phyloP scores from a whole-genome alignment of 1,140 invertebrate species.

The Camponotus vicinus region DNA sequence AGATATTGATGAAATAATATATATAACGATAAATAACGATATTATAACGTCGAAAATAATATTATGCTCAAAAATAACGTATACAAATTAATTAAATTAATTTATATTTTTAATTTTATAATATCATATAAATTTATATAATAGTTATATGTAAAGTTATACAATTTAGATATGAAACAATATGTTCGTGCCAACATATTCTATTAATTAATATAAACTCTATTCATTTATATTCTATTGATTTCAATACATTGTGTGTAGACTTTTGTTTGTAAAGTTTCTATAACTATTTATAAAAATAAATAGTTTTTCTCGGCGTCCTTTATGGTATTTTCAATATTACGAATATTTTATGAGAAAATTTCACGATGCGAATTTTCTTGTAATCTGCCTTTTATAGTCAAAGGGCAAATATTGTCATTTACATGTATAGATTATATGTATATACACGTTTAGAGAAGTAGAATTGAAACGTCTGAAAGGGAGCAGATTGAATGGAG shows the following conservation, averaged over 20 bases:
- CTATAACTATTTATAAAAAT: not conserved
- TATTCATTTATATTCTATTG: not conserved
- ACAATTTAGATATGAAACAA: not conserved
- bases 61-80: not conserved
- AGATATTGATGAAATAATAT: not conserved
- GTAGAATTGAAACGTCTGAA: constrained; percentile 18
- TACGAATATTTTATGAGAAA: constrained; percentile 5
- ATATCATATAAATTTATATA: not conserved
- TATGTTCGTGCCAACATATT: not conserved
- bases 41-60: not conserved
- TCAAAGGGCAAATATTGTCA: constrained; percentile 10
- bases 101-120: constrained; percentile 8
- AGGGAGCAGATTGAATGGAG: constrained; percentile 14
- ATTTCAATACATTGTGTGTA: not conserved
- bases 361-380: constrained; percentile 13
- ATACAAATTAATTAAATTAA: not conserved
- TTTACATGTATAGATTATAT: not conserved
- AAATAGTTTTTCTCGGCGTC: no score
- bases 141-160: no score
- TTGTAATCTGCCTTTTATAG: not conserved
- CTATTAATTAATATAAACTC: no score
- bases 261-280: not conserved
- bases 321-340: constrained; percentile 6
- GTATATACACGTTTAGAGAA: not conserved
- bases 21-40: not conserved